Percentiles rank a stretch among this genome's conserved stretches.
phyloP scores from a whole-genome alignment of 2,797 vertebrate species.

The Bryconaethiops microstoma region DNA sequence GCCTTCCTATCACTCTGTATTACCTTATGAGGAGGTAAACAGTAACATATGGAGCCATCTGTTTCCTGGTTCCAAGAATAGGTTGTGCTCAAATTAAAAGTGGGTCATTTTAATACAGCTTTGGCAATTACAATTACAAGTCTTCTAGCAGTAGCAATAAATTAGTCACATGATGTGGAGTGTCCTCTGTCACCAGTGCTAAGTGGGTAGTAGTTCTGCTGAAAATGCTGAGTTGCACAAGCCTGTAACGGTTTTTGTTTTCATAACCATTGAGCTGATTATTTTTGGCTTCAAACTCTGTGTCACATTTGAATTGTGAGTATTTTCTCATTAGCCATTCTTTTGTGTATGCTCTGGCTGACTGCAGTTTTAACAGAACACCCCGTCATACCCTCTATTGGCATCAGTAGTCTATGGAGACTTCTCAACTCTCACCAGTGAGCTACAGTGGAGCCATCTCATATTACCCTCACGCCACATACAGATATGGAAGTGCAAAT shows the following conservation, averaged over 20 bases:
- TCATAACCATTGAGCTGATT: slow-evolving; percentile 33
- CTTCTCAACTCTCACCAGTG: slow-evolving; percentile 14
- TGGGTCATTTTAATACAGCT: slow-evolving; percentile 6
- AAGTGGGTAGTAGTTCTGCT: slow-evolving; percentile 24
- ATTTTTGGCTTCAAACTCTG: slow-evolving; percentile 50
- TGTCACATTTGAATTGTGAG: slow-evolving; percentile 51
- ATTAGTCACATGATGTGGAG: slow-evolving; percentile 43
- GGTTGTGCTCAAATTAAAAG: slow-evolving; percentile 26
- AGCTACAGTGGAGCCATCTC: slow-evolving; percentile 38
- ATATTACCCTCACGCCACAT: slow-evolving; percentile 7
- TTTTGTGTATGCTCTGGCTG: slow-evolving; percentile 30
- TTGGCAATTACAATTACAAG: slow-evolving; percentile 30
- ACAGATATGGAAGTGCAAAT: slow-evolving; percentile 20
- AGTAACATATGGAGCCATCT: neutral
- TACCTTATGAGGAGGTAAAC: slow-evolving; percentile 28
- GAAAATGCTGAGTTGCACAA: slow-evolving; percentile 46
- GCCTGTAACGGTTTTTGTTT: slow-evolving; percentile 35
- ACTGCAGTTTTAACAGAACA: slow-evolving; percentile 46
- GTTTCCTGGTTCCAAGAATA: neutral
- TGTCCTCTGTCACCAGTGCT: slow-evolving; percentile 18
- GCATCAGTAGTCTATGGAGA: slow-evolving; percentile 12
- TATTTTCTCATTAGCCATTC: slow-evolving; percentile 56
- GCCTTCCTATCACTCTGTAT: slow-evolving; percentile 14
- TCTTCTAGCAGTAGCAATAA: slow-evolving; percentile 41
- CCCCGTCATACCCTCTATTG: neutral